Evolutionary conservation across 2,113 vertebrate genomes (phyloP), one percentile per base, ranked within the genome.

Genomic region (Microtus oregoni): DNA sequence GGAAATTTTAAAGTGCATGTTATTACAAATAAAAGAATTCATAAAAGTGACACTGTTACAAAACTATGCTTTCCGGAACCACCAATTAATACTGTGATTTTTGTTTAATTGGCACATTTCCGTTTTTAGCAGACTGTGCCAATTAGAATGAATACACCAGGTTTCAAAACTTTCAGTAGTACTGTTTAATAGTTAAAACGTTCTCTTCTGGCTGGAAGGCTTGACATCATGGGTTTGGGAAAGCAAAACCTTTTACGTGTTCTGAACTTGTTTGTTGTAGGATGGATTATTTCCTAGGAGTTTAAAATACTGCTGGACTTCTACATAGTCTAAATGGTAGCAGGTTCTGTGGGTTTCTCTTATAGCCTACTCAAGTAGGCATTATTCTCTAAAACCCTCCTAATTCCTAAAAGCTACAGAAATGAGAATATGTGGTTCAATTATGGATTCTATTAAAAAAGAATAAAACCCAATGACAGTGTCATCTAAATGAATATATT

Each of bases 51-150:
- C 22, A 91, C 70, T 86, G 92, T 41, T 89, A 44, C 93, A 83
- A 55, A 96, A 89, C 14, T 68, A 44, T 70, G 77, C 75, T 96
- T 77, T 94, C 67, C 81, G 92, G 63, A 92, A 85, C 5, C 19
- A 86, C n/a, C 26, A 52, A 67, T 95, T 96, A 89, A 5, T 41
- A 77, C 75, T 55, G 86, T 86, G 86, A 91, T 76, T 94, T 91
- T 82, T 86, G 94, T 82, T 94, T 92, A 94, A 94, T 65, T 92
- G 68, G 20, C 70, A 92, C 75, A 44, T 95, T 95, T 93, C 52
- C 73, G 32, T 85, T 93, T 94, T 82, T 86, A 72, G 44, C 81
- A 96, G 92, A 67, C 65, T 20, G 44, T 81, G 75, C 13, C 78
- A 92, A 75, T 91, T 72, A 94, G 35, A 17, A 73, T 44, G 70